Evolutionary conservation across 2,888 invertebrate species (phyloP).

Genomic region (Danaus chrysippus): DNA sequence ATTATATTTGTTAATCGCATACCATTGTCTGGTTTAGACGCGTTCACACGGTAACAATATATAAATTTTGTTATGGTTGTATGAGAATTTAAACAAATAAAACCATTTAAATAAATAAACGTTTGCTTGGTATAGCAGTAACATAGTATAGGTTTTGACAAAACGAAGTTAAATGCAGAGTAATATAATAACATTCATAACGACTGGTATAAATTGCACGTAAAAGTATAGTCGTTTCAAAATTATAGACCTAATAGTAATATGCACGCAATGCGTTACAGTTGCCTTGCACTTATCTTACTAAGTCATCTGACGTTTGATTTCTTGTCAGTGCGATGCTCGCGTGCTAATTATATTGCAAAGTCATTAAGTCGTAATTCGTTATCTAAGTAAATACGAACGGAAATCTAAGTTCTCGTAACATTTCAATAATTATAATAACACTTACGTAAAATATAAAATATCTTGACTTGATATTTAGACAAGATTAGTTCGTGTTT

Average conservation of each 20-base stretch:
- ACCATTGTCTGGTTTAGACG: conserved; percentile 29
- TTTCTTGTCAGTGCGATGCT: conserved; percentile 26
- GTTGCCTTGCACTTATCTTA: conserved; percentile 24
- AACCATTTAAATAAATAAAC: too few relatives aligned
- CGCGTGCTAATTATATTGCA: conserved; percentile 33
- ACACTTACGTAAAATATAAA: conserved; percentile 27
- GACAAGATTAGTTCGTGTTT: conserved; percentile 21
- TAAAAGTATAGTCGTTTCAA: not conserved
- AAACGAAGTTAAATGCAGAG: too few relatives aligned
- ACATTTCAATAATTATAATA: conserved; percentile 31
- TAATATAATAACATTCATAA: too few relatives aligned
- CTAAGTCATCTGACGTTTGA: conserved; percentile 28
- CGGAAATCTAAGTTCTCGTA: conserved; percentile 29
- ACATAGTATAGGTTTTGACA: too few relatives aligned
- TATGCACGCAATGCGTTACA: conserved; percentile 13
- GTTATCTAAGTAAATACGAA: conserved; percentile 30
- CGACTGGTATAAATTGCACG: too few relatives aligned
- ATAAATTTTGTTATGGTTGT: not conserved
- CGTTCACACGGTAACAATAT: conserved; percentile 31
- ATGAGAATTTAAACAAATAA: too few relatives aligned
- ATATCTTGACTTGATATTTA: conserved; percentile 20
- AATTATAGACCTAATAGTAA: not conserved
- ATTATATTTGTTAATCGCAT: conserved; percentile 35
- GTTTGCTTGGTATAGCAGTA: too few relatives aligned
- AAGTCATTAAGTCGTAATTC: conserved; percentile 34